phyloP scores from a whole-genome alignment of 2,113 vertebrate genomes.

The Pagrus major region DNA sequence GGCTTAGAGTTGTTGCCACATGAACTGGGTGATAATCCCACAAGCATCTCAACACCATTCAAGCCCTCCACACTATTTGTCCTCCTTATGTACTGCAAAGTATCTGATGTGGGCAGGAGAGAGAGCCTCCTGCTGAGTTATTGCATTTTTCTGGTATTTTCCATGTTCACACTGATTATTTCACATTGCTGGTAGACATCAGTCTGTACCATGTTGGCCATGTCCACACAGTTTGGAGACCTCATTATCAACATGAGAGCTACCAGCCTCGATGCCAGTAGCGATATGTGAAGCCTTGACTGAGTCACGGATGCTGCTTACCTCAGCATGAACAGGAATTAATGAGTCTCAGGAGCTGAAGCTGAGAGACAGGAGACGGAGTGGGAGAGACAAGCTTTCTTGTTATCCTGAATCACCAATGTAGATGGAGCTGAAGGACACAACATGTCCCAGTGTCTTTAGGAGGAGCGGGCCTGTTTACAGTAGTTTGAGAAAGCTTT shows the following conservation, averaged over 20 bases:
- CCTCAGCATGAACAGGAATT: slow-evolving; percentile 58
- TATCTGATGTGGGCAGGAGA: neutral
- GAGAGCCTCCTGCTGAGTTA: neutral
- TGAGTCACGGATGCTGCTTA: slow-evolving; percentile 52
- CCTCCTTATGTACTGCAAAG: neutral
- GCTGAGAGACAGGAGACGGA: slow-evolving; percentile 40
- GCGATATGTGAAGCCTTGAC: slow-evolving; percentile 27
- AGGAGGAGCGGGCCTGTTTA: slow-evolving; percentile 8
- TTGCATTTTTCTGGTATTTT: neutral
- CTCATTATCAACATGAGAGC: slow-evolving; percentile 47
- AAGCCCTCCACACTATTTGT: neutral
- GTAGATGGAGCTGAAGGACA: slow-evolving; percentile 24
- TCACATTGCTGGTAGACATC: neutral
- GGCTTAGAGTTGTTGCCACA: neutral
- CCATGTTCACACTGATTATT: neutral
- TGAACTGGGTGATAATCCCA: neutral
- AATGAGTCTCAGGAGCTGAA: slow-evolving; percentile 55
- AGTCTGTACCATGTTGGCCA: neutral
- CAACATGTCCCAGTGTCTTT: slow-evolving; percentile 19
- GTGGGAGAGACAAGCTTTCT: slow-evolving; percentile 4
- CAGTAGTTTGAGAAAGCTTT: slow-evolving; percentile 4
- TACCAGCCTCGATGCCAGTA: slow-evolving; percentile 19
- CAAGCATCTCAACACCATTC: slow-evolving; percentile 17
- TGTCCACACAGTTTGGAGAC: slow-evolving; percentile 39
- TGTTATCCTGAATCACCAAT: slow-evolving; percentile 38